Evolutionary conservation across 2,888 invertebrate genomes (phyloP), one percentile per base, ranked within the genome.

Genomic region (Andrena hattorfiana): DNA sequence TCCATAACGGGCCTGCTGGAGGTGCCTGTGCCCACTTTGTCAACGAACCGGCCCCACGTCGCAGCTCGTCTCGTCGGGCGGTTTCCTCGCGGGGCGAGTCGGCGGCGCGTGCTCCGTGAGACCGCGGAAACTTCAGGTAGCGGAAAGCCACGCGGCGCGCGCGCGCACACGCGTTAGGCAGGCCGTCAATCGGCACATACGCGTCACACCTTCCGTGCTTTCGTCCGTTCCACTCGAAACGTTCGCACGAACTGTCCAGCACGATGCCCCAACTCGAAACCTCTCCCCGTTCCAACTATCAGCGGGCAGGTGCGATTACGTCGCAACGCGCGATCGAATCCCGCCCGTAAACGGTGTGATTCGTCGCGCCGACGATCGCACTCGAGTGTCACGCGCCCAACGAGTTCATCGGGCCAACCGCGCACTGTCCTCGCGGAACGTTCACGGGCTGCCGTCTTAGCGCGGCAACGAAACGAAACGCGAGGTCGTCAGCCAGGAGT

Each of bases 1-100:
- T 92, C 92, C 92, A 92, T 92, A 90, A 92, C 92, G 91, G 62
- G 81, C 69, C 68, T 67, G 32, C 26, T 66, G 56, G 23, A 13
- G 8, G 8, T 64, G 5, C 32, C 68, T 10, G 54, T 70, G 26
- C 23, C 26, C 74, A 71, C 74, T 74, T 73, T 77, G 84, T 74
- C 76, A 80, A 83, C 48, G 49, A 30, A 23, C 26, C 42, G 51
- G n/a, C 26, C 23, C 20, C 63, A 62, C 30, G 68, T 0, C 13
- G 48, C 28, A 23, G 28, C 54, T 42, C 56, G 60, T 48, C 26
- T 64, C 4, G 1, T 26, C 62, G 26, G 10, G 8, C 35, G n/a
- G 26, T 30, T 32, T 77, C 60, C 66, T 60, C 68, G 71, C 56
- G 49, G 23, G n/a, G 28, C 42, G 35, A 35, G 63, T 56, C 56